Base-by-base conservation (phyloP, 2,888 invertebrate genomes). In the Phortica okadai region DNA sequence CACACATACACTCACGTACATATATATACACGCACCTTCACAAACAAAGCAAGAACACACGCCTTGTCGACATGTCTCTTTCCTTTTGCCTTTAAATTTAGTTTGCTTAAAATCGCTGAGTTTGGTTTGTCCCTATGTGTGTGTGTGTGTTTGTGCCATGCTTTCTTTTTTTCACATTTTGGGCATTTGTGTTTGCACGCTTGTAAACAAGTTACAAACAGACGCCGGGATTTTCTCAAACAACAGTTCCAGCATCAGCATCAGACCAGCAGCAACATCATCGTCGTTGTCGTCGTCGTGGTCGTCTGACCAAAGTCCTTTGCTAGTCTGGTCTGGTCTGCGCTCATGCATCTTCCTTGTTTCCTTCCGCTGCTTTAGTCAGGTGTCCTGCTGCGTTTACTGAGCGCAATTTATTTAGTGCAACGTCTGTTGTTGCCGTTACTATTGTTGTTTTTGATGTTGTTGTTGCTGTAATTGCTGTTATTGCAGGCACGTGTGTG, bases 401-500 rank as follows among this genome's bases (percentile, higher is more conserved):
- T 54, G 70, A 21, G 45, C 44, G 80, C 79, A 78, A 82, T 80
- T 78, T 76, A 82, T 82, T 75, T 74, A 72, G 70, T 56, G 56
- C 54, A 72, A n/a, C 41, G 56, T 54, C 54, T 56, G 54, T 16
- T 72, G n/a, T 41, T 75, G 42, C 7, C 21, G 45, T 25, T 56
- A 44, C 45, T 73, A 44, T 73, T 59, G 33, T 73, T 59, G 21
- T 16, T 25, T 16, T 70, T 16, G n/a, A n/a, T 42, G 44, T 69
- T 62, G 44, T 21, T 41, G 45, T 45, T 41, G 45, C 21, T 69
- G 69, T n/a, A 62, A 33, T 66, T 66, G 42, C 41, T 33, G 44
- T 66, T 50, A 50, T 70, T 54, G 45, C 21, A 25, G 33, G 21
- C 10, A 62, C 8, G 21, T 59, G 6, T 16, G n/a, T 3, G n/a